These are phyloP conservation scores for Trinectes maculatus DNA, from an alignment of 2,113 vertebrate genomes.

Conservation along the genomic window DNA sequence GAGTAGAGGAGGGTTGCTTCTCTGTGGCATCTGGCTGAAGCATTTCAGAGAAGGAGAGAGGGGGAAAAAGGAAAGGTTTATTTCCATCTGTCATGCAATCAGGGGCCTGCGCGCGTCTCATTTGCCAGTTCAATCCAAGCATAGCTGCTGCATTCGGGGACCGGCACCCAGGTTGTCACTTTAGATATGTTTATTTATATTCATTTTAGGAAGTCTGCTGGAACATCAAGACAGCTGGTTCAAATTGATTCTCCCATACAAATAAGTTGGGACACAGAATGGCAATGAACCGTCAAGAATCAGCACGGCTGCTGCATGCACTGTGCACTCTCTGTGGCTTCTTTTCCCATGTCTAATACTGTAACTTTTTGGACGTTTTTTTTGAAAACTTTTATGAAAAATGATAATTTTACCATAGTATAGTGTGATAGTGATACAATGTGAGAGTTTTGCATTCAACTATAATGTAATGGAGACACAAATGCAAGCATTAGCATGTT, in stretches of 20 bases:
- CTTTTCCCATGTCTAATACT: neutral
- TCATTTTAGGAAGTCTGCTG: slow-evolving; percentile 55
- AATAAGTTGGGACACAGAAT: slow-evolving; percentile 35
- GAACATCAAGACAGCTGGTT: slow-evolving; percentile 63
- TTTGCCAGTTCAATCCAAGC: slow-evolving; percentile 73
- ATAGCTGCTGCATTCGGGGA: slow-evolving; percentile 44
- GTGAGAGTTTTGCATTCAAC: no score
- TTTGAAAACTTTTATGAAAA: no score
- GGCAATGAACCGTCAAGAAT: slow-evolving; percentile 32
- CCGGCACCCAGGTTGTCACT: slow-evolving; percentile 74
- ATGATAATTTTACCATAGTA: no score
- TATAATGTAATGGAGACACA: no score
- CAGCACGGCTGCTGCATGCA: slow-evolving; percentile 11
- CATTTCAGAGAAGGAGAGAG: slow-evolving; percentile 29
- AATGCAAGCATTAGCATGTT: no score
- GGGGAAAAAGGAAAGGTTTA: no score
- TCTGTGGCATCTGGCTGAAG: slow-evolving; percentile 29
- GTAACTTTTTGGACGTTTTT: neutral
- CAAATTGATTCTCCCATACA: slow-evolving; percentile 65
- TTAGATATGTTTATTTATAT: slow-evolving; percentile 80
- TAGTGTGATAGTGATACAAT: no score
- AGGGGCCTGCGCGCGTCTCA: slow-evolving; percentile 53
- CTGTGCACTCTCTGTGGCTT: neutral
- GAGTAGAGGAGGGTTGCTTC: slow-evolving; percentile 19
- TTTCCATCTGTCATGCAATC: slow-evolving; percentile 73